Conservation (phyloP, 2,797 vertebrate genomes). For the Labroides dimidiatus region DNA sequence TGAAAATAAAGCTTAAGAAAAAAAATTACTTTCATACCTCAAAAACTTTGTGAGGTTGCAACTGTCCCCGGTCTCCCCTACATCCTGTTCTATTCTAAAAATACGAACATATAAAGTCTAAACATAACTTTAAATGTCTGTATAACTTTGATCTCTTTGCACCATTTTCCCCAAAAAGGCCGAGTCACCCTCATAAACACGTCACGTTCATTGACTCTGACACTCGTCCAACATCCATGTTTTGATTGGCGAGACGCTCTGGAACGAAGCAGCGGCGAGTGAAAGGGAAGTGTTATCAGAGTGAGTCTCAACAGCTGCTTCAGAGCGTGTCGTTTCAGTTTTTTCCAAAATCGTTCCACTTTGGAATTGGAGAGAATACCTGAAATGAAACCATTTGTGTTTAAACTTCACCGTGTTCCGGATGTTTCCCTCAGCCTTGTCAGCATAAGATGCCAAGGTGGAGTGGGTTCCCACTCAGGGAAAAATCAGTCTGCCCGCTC, state of each 20-base stretch:
- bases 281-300: conserved; percentile 23
- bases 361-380: background rate
- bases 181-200: background rate
- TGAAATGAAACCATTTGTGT: too few species aligned
- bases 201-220: background rate
- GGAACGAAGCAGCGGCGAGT: background rate
- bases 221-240: conserved; percentile 16
- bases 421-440: background rate
- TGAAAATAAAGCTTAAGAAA: too few species aligned
- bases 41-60: too few species aligned
- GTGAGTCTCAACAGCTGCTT: conserved; percentile 35
- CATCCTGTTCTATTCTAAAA: too few species aligned
- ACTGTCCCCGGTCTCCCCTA: too few species aligned
- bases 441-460: background rate
- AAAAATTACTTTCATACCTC: too few species aligned
- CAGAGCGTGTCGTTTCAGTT: background rate
- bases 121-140: too few species aligned
- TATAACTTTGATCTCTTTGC: too few species aligned
- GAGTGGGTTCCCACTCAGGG: background rate
- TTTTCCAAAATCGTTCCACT: background rate
- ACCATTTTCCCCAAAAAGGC: background rate
- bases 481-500: background rate
- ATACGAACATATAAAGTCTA: too few species aligned
- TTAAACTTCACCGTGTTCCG: too few species aligned
- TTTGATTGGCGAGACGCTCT: conserved; percentile 33